Evolutionary conservation across 1,140 invertebrate genomes (phyloP).

Genomic region (Leptoteleia sp.): DNA sequence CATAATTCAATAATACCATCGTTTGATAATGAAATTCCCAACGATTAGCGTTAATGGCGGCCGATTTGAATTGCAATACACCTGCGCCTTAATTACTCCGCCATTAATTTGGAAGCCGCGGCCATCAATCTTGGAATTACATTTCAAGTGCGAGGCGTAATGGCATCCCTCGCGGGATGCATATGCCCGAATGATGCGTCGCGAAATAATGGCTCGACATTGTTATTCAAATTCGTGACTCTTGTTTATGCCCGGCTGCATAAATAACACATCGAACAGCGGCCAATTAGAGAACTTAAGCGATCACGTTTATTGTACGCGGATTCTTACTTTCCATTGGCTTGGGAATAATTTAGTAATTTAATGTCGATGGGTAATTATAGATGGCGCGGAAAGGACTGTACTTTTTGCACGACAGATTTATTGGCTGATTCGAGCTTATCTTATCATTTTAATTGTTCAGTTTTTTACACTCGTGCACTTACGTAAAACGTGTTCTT

Average conservation of each 20-base stretch:
- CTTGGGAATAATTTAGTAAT: slow-evolving; percentile 39
- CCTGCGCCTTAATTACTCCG: slow-evolving; percentile 49
- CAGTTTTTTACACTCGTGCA: background rate
- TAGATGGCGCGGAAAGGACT: slow-evolving; percentile 14
- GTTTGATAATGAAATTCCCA: slow-evolving; percentile 48
- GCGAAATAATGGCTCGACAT: slow-evolving; percentile 51
- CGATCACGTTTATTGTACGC: slow-evolving; percentile 39
- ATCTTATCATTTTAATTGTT: no score
- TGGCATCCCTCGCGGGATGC: slow-evolving; percentile 21
- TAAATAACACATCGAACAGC: slow-evolving; percentile 46
- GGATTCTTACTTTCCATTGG: slow-evolving; percentile 28
- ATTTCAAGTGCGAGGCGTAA: slow-evolving; percentile 45
- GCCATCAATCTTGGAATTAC: slow-evolving; percentile 57
- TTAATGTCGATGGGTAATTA: slow-evolving; percentile 36
- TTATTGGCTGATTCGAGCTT: no score
- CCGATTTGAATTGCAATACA: slow-evolving; percentile 56
- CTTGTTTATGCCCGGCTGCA: slow-evolving; percentile 45
- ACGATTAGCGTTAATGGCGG: slow-evolving; percentile 59
- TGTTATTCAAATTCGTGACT: slow-evolving; percentile 62
- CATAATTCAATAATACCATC: slow-evolving; percentile 36
- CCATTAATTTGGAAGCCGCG: slow-evolving; percentile 54
- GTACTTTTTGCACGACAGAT: no score
- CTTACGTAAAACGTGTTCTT: no score
- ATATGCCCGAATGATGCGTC: slow-evolving; percentile 41
- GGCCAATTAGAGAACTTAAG: slow-evolving; percentile 50